Evolutionary conservation across 2,797 vertebrate genomes (phyloP).

Genomic region (Synanceia verrucosa): DNA sequence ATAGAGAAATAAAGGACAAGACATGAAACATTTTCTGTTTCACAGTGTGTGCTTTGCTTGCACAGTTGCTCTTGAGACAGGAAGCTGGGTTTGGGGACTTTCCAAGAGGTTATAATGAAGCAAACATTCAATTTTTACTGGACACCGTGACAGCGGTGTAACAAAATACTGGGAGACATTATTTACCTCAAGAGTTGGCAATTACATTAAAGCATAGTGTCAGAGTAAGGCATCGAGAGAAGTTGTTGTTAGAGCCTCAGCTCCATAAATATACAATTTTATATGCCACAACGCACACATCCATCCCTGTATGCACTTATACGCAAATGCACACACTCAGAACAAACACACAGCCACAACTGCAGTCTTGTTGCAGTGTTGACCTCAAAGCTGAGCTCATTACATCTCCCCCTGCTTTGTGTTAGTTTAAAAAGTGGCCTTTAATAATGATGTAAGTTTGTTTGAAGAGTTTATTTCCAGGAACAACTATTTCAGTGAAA

Average conservation of each 20-base stretch:
- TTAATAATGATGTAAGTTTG: constrained; percentile 36
- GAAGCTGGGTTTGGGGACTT: constrained; percentile 51
- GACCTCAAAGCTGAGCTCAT: constrained; percentile 40
- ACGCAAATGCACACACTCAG: constrained; percentile 1
- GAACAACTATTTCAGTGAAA: constrained; percentile 27
- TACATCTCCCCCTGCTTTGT: constrained; percentile 40
- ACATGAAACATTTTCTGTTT: constrained; percentile 24
- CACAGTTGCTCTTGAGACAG: constrained; percentile 48
- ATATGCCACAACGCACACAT: constrained; percentile 14
- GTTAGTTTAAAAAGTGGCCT: constrained; percentile 33
- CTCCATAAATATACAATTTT: constrained; percentile 43
- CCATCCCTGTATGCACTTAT: background rate
- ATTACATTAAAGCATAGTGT: constrained; percentile 68
- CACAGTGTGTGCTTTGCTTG: constrained; percentile 36
- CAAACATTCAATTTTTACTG: constrained; percentile 61
- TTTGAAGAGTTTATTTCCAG: constrained; percentile 34
- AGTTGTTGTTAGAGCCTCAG: constrained; percentile 52
- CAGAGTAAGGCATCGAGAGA: constrained; percentile 49
- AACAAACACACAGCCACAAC: constrained; percentile 31
- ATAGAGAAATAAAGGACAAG: constrained; percentile 33
- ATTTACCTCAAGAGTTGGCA: constrained; percentile 70
- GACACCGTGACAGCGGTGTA: constrained; percentile 36
- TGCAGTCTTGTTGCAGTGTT: constrained; percentile 15
- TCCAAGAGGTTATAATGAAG: constrained; percentile 69
- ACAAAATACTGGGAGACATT: constrained; percentile 55